Conservation (phyloP, 64 coral and sea anemone genomes). For the Astreopora myriophthalma region DNA sequence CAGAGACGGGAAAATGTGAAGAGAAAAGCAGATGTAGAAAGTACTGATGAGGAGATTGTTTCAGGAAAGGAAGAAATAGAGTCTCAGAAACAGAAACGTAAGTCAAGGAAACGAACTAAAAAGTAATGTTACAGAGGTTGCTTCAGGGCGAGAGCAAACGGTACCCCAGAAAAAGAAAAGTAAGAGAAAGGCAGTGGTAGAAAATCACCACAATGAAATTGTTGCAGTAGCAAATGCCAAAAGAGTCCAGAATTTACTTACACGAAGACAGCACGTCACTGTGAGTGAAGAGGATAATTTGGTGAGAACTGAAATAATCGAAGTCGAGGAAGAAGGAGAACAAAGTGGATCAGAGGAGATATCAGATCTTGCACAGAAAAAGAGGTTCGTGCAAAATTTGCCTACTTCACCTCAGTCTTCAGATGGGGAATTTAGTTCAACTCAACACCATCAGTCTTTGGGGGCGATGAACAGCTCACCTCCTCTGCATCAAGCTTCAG, state of each 20-base stretch:
- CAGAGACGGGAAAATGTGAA: not conserved
- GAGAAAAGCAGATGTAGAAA: constrained; percentile 7
- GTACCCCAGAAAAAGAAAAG: constrained; percentile 17
- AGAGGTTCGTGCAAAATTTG: not conserved
- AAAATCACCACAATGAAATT: not conserved
- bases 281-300: not conserved
- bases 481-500: not conserved
- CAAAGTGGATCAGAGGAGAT: not conserved
- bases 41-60: not conserved
- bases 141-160: constrained; percentile 3
- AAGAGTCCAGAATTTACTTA: constrained; percentile 24
- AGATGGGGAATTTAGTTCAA: not conserved
- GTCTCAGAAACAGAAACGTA: constrained; percentile 15
- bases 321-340: not conserved
- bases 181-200: not conserved
- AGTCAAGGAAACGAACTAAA: not conserved
- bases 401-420: not conserved
- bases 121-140: not conserved
- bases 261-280: not conserved
- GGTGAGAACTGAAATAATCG: not conserved
- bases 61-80: not conserved
- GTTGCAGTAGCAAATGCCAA: constrained; percentile 1
- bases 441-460: not conserved
- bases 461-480: not conserved
- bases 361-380: not conserved